A percentile compares a stretch with the other conserved stretches of the same genome.
These are phyloP conservation scores for Simalia tracyae DNA, from an alignment of 2,797 vertebrate genomes.

Conservation along the genomic window DNA sequence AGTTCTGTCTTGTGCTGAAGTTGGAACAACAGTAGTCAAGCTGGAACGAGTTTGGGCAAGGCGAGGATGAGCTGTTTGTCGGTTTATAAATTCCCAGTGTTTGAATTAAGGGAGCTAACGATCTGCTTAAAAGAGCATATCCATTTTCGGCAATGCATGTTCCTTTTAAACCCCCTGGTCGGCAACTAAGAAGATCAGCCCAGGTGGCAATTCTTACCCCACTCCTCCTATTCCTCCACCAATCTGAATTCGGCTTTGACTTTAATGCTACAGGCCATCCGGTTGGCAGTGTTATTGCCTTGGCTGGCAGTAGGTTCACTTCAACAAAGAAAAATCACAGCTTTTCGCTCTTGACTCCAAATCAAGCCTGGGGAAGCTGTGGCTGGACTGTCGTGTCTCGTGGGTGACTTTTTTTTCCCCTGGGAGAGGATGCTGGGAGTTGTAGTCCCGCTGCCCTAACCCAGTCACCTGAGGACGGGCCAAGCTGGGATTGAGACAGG, in stretches of 20 bases:
- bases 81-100: not conserved
- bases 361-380: too few relatives aligned
- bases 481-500: too few relatives aligned
- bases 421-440: not conserved
- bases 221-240: not conserved
- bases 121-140: not conserved
- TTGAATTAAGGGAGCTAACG: not conserved
- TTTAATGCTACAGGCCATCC: too few relatives aligned
- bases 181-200: not conserved
- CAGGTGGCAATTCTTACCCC: not conserved
- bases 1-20: not conserved
- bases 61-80: rapidly evolving
- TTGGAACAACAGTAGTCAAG: not conserved
- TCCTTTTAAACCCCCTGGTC: not conserved
- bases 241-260: too few relatives aligned
- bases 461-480: too few relatives aligned
- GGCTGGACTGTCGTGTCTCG: too few relatives aligned
- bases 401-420: too few relatives aligned
- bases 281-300: too few relatives aligned
- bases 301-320: too few relatives aligned
- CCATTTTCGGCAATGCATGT: not conserved
- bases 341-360: too few relatives aligned
- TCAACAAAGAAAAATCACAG: too few relatives aligned
- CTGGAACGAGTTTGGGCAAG: not conserved
- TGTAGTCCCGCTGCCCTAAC: not conserved